Evolutionary conservation across 2,113 vertebrate species (phyloP).

Genomic region (Leptosomus discolor): DNA sequence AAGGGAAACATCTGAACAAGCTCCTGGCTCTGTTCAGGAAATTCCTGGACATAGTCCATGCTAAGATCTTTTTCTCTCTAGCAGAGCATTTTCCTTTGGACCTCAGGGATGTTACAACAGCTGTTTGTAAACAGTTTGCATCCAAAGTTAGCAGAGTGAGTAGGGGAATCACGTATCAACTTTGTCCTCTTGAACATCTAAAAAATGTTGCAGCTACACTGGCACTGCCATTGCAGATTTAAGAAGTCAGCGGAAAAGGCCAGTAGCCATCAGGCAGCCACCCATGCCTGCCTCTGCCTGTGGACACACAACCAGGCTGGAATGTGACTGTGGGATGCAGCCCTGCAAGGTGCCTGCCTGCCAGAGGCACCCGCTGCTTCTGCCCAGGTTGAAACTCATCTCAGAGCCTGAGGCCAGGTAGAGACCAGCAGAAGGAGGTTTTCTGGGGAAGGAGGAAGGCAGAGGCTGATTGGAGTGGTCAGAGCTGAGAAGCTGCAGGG

Average conservation of each 20-base stretch:
- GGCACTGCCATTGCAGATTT: background rate
- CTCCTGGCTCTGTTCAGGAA: background rate
- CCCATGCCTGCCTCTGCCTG: background rate
- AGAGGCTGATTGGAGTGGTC: background rate
- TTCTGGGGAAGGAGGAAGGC: background rate
- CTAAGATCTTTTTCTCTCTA: constrained; percentile 29
- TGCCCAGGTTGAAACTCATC: background rate
- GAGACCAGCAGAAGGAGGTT: background rate
- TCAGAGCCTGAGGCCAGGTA: background rate
- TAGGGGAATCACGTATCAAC: constrained; percentile 2
- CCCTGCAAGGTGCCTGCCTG: background rate
- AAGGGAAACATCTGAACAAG: constrained; percentile 31
- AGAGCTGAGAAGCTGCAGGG: background rate
- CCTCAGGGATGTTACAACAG: constrained; percentile 55
- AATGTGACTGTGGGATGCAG: background rate
- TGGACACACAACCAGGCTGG: background rate
- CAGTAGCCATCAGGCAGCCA: background rate
- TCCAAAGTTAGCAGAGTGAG: constrained; percentile 42
- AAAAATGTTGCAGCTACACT: constrained; percentile 24
- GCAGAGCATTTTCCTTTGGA: constrained; percentile 13
- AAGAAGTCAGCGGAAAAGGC: background rate
- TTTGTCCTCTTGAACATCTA: constrained; percentile 28
- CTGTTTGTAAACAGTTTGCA: constrained; percentile 64
- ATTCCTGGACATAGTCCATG: constrained; percentile 52
- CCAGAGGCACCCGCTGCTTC: fast-evolving